Evolutionary conservation across 2,888 invertebrate genomes (phyloP), one percentile per base, ranked within the genome.

Genomic region (Andrena bicolor): DNA sequence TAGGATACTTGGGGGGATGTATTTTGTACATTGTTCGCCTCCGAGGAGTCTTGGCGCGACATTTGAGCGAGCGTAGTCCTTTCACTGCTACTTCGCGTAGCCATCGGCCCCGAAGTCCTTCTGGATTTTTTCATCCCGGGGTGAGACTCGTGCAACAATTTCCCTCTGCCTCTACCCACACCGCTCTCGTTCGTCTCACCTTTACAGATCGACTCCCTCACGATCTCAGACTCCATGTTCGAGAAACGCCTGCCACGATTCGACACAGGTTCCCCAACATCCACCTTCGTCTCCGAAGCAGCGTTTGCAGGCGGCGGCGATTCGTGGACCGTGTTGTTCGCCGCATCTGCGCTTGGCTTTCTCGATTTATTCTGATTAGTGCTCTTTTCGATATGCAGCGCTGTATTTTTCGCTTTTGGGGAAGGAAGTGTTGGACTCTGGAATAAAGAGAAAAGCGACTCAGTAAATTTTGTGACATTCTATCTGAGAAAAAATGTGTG

Each of bases 141-240:
- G 1, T 23, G 23, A 56, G 49, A 1, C 7, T 83, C 73, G 0
- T 63, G 65, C 0, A 53, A 0, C 1, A 26, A 35, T 51, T 30
- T 85, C 32, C 74, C 75, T 23, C 73, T 72, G 13, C 85, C 85
- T 28, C 66, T 84, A 35, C 89, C 79, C 4, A 77, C 3, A 53
- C 76, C 32, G 16, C 6, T 13, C 8, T 78, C 72, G 2, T 28
- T 66, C 1, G 26, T 64, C 49, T 85, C 83, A 26, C 53, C 61
- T 26, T 82, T 86, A 28, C 78, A 85, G 7, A 85, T 87, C 0
- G 87, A 68, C 53, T 82, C 84, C 20, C 75, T 80, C 6, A 76
- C 73, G 16, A 85, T 85, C 49, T 86, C 83, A 0, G 85, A 80
- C 8, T 80, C 51, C 10, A 51, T 48, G 16, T 58, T 76, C 2